Base-by-base conservation (phyloP, 2,888 invertebrate genomes). In the Oxyscelio sp. region DNA sequence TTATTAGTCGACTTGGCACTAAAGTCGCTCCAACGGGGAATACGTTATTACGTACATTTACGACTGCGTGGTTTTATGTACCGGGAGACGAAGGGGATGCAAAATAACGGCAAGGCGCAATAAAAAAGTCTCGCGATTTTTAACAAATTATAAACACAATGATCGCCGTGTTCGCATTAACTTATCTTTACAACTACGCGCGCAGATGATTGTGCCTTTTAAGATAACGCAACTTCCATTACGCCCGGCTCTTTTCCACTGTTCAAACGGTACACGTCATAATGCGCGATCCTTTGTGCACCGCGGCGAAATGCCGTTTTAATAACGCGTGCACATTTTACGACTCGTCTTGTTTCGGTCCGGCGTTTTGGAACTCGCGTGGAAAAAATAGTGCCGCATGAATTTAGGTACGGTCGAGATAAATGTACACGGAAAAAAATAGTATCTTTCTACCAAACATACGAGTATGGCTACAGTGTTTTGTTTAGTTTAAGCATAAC, bases 1-100 rank as follows among this genome's bases (percentile, higher is more conserved):
- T 77, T 78, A 78, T 83, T 78, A 73, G 58, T 43, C 66, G 50
- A 59, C 83, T 59, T 40, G 71, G 56, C 66, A 73, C 71, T 77
- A 83, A 77, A 77, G 59, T 59, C 65, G 56, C 61, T 61, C 38
- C 52, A 68, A 27, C 65, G 45, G 66, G 21, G 45, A 74, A 74
- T 74, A 66, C 65, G 61, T 81, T 74, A 81, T 68, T 74, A 59
- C 68, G 68, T 40, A 48, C 81, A 66, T 74, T 81, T 81, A 81
- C 81, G 61, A 81, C 73, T 66, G 21, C 22, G 56, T 15, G 56
- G 50, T 56, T 70, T 78, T 77, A 68, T 68, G 59, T 27, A 13
- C 48, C 52, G 22, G 48, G 59, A 40, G 65, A 34, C 21, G 50
- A 24, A 15, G 34, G 74, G 59, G 58, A 40, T 34, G 50, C 27